These are phyloP conservation scores for Colius striatus DNA, from an alignment of 2,113 vertebrate species.

Conservation along the genomic window DNA sequence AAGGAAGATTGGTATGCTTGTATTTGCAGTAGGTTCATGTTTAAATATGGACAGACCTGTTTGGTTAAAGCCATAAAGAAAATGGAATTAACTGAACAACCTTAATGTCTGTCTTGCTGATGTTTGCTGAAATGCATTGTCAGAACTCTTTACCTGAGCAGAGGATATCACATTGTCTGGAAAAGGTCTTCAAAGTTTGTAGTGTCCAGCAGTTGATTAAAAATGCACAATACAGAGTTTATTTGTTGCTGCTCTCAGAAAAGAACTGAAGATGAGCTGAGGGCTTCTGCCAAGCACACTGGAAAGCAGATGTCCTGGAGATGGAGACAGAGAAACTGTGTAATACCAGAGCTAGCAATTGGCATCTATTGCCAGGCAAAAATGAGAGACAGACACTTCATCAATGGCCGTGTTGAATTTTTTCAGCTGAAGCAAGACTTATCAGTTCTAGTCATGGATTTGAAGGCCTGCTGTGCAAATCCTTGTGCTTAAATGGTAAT, in stretches of 20 bases:
- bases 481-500: not conserved
- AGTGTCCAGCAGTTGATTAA: not conserved
- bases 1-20: not conserved
- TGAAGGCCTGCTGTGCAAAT: not conserved
- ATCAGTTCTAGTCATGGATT: not conserved
- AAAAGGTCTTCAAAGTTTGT: not conserved
- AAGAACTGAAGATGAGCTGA: not conserved
- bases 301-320: not conserved
- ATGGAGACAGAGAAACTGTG: not conserved
- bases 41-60: not conserved
- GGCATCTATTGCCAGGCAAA: not conserved
- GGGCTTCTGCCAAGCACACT: not conserved
- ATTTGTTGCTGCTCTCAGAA: not conserved
- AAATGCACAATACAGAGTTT: not conserved
- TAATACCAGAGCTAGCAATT: not conserved
- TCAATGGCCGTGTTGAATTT: not conserved
- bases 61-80: not conserved
- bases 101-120: not conserved
- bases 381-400: not conserved
- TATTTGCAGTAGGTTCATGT: not conserved
- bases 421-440: not conserved
- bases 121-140: not conserved
- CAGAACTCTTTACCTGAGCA: not conserved
- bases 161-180: not conserved
- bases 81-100: not conserved